Evolutionary conservation across 2,888 invertebrate genomes (phyloP).

Genomic region (Gymnoscelis rufifasciata): DNA sequence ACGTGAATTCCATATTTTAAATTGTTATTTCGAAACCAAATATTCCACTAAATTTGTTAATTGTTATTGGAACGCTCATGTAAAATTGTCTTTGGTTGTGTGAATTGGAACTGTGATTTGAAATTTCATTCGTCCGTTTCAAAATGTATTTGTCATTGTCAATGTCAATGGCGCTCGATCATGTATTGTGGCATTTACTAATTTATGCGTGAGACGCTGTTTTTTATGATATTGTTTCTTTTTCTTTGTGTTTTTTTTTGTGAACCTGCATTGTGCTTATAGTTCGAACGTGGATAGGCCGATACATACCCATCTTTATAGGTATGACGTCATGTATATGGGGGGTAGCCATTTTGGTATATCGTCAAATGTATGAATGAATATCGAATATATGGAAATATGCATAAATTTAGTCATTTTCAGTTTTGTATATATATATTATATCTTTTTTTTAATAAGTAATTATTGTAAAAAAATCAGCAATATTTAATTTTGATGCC

Average conservation of each 20-base stretch:
- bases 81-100: conserved; percentile 20
- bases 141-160: conserved; percentile 38
- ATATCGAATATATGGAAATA: conserved; percentile 29
- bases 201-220: conserved; percentile 52
- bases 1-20: neutral
- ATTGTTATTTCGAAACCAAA: neutral
- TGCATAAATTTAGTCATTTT: too few species aligned
- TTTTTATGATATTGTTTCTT: conserved; percentile 14
- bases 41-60: neutral
- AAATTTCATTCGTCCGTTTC: conserved; percentile 41
- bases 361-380: conserved; percentile 66
- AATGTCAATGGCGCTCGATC: conserved; percentile 43
- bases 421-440: too few species aligned
- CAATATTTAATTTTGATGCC: too few species aligned
- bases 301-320: conserved; percentile 88
- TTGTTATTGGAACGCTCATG: conserved; percentile 7
- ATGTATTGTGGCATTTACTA: conserved; percentile 69
- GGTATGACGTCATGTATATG: conserved; percentile 94
- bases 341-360: conserved; percentile 81
- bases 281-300: conserved; percentile 80
- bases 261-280: conserved; percentile 56
- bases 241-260: conserved; percentile 28
- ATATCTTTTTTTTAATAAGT: too few species aligned
- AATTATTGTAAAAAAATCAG: too few species aligned
- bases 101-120: conserved; percentile 66